These are phyloP conservation scores for Melanostigma gelatinosum DNA, from an alignment of 2,113 vertebrate genomes.

Conservation along the genomic window DNA sequence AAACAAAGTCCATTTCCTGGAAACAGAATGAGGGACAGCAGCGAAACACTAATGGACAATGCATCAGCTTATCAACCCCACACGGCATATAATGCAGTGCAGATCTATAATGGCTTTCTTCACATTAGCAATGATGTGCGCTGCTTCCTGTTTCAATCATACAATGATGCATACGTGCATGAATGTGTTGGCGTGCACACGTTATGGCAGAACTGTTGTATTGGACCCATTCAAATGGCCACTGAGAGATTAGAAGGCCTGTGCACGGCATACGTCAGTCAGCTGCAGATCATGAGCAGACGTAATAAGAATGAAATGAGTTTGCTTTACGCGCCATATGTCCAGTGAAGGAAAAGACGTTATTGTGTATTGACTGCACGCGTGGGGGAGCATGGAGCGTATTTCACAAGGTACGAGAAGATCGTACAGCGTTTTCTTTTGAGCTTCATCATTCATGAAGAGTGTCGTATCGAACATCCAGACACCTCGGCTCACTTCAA, in stretches of 20 bases:
- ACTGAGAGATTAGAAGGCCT: background rate
- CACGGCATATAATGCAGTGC: background rate
- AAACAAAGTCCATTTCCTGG: conserved; percentile 40
- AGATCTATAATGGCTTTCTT: background rate
- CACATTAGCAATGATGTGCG: background rate
- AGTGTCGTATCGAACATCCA: no score
- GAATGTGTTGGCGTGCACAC: background rate
- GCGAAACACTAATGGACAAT: conserved; percentile 22
- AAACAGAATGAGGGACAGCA: conserved; percentile 29
- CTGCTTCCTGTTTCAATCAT: background rate
- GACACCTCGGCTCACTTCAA: no score
- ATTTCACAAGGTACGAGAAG: no score
- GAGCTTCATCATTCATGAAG: no score
- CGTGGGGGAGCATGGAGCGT: no score
- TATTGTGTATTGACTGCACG: no score
- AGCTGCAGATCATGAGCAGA: background rate
- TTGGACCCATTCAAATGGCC: background rate
- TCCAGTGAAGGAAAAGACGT: background rate
- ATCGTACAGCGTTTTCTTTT: no score
- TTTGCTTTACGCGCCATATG: background rate
- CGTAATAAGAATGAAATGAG: no score
- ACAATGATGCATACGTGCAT: no score
- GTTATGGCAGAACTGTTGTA: background rate
- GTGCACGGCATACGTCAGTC: background rate
- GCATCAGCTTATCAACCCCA: background rate